Percentiles rank a stretch among this genome's conserved stretches.
These are phyloP conservation scores for Pelochelys cantorii DNA, from an alignment of 2,797 vertebrate genomes.

Conservation along the genomic window DNA sequence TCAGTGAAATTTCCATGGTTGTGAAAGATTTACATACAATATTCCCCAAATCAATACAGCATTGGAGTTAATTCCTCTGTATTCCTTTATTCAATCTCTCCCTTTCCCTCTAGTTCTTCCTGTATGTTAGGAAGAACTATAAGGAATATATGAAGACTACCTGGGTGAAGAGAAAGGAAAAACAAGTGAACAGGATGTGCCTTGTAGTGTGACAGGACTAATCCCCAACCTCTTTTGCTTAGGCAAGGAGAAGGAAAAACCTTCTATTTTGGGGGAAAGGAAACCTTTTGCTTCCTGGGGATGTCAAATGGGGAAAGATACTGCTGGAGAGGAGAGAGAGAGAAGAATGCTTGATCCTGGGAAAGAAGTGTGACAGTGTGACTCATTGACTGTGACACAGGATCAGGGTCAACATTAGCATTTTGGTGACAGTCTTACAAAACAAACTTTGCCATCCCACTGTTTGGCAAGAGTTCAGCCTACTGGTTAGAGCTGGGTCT, in stretches of 20 bases:
- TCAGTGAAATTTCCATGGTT: background rate
- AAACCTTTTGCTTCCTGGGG: background rate
- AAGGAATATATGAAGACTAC: background rate
- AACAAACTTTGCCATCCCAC: background rate
- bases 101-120: accelerated
- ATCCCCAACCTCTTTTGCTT: background rate
- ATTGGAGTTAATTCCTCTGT: accelerated
- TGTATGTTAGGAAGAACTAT: background rate
- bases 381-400: background rate
- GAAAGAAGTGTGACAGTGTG: background rate
- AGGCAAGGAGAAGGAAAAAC: background rate
- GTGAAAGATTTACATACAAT: background rate
- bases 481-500: background rate
- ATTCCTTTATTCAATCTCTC: background rate
- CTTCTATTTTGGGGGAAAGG: background rate
- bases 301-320: background rate
- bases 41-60: background rate
- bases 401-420: background rate
- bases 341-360: background rate
- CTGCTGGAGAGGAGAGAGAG: background rate
- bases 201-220: background rate
- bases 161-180: background rate
- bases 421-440: accelerated
- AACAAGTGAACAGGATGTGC: background rate
- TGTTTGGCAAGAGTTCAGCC: background rate